phyloP scores from a whole-genome alignment of 2,888 invertebrate species.

The Dasysyrphus albostriatus region DNA sequence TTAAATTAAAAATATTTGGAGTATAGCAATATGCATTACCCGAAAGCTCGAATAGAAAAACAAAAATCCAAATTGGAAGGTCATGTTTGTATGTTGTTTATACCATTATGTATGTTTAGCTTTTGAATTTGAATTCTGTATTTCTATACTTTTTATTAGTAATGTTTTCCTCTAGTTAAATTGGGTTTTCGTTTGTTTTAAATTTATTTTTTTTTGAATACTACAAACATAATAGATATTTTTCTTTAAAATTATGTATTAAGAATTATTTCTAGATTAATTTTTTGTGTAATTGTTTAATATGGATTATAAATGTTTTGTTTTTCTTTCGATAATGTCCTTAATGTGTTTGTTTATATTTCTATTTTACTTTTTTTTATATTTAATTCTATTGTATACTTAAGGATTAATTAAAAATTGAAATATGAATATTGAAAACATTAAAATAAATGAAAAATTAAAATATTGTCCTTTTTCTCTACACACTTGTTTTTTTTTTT shows the following conservation, averaged over 20 bases:
- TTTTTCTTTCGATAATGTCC: conserved; percentile 42
- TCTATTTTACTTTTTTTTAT: conserved; percentile 43
- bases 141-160: conserved; percentile 37
- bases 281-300: conserved; percentile 63
- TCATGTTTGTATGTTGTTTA: neutral
- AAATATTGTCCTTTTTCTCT: conserved; percentile 75
- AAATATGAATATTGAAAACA: conserved; percentile 61
- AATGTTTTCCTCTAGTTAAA: conserved; percentile 11
- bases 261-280: conserved; percentile 72
- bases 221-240: conserved; percentile 73
- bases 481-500: conserved; percentile 45
- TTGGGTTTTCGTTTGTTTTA: conserved; percentile 48
- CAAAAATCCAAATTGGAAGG: neutral
- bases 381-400: conserved; percentile 68
- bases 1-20: neutral
- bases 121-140: conserved; percentile 29
- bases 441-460: conserved; percentile 59
- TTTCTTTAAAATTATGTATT: conserved; percentile 61
- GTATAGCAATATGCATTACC: neutral
- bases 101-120: conserved; percentile 13
- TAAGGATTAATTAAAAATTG: conserved; percentile 64
- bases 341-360: conserved; percentile 57
- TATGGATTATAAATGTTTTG: conserved; percentile 63
- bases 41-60: neutral
- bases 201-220: conserved; percentile 52